Evolutionary conservation across 2,113 vertebrate genomes (phyloP).

Genomic region (Herpailurus yagouaroundi): DNA sequence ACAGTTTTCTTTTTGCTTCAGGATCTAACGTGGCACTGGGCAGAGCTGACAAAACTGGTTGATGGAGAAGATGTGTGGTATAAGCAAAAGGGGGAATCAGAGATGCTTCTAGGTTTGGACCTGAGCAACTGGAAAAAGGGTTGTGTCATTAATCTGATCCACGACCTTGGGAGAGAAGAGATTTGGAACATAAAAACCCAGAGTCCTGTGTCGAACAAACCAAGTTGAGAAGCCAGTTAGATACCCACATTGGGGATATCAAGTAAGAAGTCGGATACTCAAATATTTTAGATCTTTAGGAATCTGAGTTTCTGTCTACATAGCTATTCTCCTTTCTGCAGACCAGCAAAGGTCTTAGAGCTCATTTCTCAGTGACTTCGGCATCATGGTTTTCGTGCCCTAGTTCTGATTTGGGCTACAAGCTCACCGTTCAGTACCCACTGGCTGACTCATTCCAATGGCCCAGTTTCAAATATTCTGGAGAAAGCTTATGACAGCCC

Average conservation of each 20-base stretch:
- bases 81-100: neutral
- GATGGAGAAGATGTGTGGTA: neutral
- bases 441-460: neutral
- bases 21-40: neutral
- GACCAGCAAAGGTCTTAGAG: neutral
- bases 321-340: neutral
- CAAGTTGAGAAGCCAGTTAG: neutral
- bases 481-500: neutral
- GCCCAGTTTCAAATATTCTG: neutral
- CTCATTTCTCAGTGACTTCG: neutral
- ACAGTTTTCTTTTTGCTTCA: neutral
- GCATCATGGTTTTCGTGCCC: neutral
- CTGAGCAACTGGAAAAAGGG: neutral
- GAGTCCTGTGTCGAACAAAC: neutral
- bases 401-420: neutral
- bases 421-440: neutral
- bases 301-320: neutral
- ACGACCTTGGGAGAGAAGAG: neutral
- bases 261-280: neutral
- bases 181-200: neutral
- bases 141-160: neutral
- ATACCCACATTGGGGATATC: neutral
- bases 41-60: neutral
- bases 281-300: neutral
- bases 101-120: neutral